Evolutionary conservation across 2,113 vertebrate species (phyloP).

Genomic region (Nicator chloris): DNA sequence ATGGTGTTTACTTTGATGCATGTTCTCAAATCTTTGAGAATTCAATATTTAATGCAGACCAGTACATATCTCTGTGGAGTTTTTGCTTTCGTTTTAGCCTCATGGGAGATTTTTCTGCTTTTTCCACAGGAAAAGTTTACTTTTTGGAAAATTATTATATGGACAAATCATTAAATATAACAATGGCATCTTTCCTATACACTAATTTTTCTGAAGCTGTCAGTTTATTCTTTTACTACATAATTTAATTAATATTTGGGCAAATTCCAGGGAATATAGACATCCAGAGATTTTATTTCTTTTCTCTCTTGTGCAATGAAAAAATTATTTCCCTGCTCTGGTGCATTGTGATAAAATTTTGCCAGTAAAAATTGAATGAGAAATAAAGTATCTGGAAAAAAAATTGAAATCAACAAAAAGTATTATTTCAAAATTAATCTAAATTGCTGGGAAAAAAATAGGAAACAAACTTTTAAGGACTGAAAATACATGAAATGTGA

Average conservation of each 20-base stretch:
- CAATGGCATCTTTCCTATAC: background rate
- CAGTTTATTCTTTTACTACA: background rate
- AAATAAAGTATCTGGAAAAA: conserved; percentile 8
- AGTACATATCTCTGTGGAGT: background rate
- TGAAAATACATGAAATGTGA: background rate
- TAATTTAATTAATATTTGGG: background rate
- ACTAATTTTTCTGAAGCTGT: background rate
- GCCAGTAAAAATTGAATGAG: background rate
- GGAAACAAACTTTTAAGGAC: background rate
- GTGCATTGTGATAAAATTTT: background rate
- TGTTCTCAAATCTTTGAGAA: background rate
- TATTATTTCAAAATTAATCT: background rate
- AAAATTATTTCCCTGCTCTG: background rate
- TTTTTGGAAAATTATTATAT: background rate
- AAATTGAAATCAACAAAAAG: conserved; percentile 16
- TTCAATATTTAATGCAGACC: background rate
- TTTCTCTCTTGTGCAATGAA: background rate
- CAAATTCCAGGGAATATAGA: background rate
- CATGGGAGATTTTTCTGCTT: background rate
- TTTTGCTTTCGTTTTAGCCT: background rate
- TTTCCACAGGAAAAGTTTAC: background rate
- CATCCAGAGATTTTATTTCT: background rate
- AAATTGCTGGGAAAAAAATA: background rate
- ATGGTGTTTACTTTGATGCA: background rate
- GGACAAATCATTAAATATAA: background rate